These are phyloP conservation scores for Enteromius thamalakanensis DNA, from an alignment of 2,797 vertebrate species.

Conservation along the genomic window DNA sequence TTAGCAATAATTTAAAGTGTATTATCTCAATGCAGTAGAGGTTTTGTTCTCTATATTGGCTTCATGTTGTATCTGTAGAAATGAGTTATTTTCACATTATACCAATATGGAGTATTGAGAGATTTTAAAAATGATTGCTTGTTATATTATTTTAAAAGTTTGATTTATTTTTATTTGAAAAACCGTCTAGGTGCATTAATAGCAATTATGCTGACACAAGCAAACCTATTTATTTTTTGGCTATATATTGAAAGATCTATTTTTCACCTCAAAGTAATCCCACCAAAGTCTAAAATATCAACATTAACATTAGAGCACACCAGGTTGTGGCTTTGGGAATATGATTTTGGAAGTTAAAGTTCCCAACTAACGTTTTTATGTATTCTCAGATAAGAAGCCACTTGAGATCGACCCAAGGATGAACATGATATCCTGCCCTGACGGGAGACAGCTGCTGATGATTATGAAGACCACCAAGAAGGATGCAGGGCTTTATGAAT, in stretches of 20 bases:
- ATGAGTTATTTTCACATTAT: neutral
- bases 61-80: neutral
- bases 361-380: neutral
- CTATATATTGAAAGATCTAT: slow-evolving; percentile 33
- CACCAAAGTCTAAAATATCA: slow-evolving; percentile 28
- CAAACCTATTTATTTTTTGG: slow-evolving; percentile 25
- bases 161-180: neutral
- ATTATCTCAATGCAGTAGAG: neutral
- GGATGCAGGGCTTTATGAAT: slow-evolving; percentile 93
- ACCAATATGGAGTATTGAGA: neutral
- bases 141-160: neutral
- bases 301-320: slow-evolving; percentile 15
- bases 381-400: slow-evolving; percentile 85
- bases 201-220: slow-evolving; percentile 32
- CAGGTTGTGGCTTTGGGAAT: neutral
- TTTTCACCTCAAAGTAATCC: slow-evolving; percentile 35
- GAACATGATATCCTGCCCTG: slow-evolving; percentile 89
- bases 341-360: slow-evolving; percentile 28
- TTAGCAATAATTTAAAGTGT: neutral
- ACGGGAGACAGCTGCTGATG: slow-evolving; percentile 93
- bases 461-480: slow-evolving; percentile 89
- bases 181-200: slow-evolving; percentile 18
- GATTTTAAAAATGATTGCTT: neutral
- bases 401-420: slow-evolving; percentile 84
- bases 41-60: neutral